These are phyloP conservation scores for Archips crataeganus DNA, from an alignment of 2,888 invertebrate genomes.

Conservation along the genomic window DNA sequence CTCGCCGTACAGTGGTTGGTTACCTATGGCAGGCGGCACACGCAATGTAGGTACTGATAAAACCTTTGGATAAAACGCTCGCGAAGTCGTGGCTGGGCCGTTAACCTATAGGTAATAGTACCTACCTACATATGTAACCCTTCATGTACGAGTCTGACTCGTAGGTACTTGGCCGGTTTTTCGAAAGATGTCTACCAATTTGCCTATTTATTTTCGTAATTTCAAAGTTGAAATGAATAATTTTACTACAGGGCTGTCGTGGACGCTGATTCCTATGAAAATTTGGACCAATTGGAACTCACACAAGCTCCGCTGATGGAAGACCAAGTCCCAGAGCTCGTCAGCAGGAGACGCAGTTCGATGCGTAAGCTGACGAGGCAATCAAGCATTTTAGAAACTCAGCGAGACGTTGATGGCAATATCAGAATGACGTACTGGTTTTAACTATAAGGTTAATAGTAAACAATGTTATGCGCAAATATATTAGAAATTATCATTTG, in stretches of 20 bases:
- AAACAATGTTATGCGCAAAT: constrained; percentile 25
- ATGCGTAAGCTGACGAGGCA: constrained; percentile 91
- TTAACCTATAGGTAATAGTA: no score
- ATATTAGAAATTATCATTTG: neutral
- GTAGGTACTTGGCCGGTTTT: no score
- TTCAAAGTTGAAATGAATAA: neutral
- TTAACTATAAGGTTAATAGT: constrained; percentile 62
- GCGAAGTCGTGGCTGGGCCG: no score
- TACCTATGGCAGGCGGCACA: no score
- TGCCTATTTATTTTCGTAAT: neutral
- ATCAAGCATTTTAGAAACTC: constrained; percentile 93
- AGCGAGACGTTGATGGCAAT: constrained; percentile 91
- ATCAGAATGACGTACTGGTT: constrained; percentile 96
- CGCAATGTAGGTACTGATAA: no score
- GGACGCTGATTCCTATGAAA: constrained; percentile 89
- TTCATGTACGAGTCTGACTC: no score
- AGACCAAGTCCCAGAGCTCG: constrained; percentile 61
- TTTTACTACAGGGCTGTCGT: constrained; percentile 80
- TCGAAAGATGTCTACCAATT: no score
- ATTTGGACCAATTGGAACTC: constrained; percentile 87
- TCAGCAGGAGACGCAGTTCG: constrained; percentile 78
- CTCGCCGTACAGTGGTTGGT: no score
- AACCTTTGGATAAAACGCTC: no score
- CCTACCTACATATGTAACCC: no score
- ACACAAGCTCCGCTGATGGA: constrained; percentile 67